Base-by-base conservation (phyloP, 2,797 vertebrate species). In the Gastrophryne carolinensis region DNA sequence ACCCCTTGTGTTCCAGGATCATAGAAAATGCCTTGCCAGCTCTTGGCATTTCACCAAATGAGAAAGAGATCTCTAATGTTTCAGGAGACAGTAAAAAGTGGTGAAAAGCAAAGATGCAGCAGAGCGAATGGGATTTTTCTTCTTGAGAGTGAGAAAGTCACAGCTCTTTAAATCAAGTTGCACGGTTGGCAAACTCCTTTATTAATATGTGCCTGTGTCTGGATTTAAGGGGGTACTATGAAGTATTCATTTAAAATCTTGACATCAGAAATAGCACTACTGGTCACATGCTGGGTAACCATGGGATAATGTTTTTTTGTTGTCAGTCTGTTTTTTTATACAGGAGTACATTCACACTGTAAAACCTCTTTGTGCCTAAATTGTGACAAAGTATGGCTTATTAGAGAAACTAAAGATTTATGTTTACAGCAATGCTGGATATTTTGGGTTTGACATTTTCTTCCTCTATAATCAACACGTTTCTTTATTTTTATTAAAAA, bases 41-140 rank as follows among this genome's bases (percentile, higher is more conserved):
- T 65, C 52, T 78, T 78, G 75, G 75, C 68, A 72, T 66, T 78
- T 69, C 75, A 68, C 75, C 75, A 78, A 78, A 78, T 78, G 75
- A 72, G 75, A 78, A 78, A 72, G 41, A 41, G 66, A 78, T 78
- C 61, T 57, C 68, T 72, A 72, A 72, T 78, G 68, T 78, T 78
- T 72, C 53, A 66, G 68, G 60, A 78, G 75, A 78, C 75, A 66
- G 68, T 72, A 72, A 72, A 72, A 56, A 66, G 60, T 78, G 61
- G 68, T 65, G 67, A 78, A 78, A 72, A 66, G 68, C 30, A 78
- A 72, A 70, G 60, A 66, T 66, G 68, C 75, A 72, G 68, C 68
- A 72, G 68, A 72, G 75, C 75, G 61, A 78, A 78, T 78, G 75
- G 75, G 75, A 78, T 78, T 72, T 72, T 78, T 72, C 75, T 78